Evolutionary conservation across 2,797 vertebrate species (phyloP), one percentile per base, ranked within the genome.

Genomic region (Schizopygopsis malacanthus): DNA sequence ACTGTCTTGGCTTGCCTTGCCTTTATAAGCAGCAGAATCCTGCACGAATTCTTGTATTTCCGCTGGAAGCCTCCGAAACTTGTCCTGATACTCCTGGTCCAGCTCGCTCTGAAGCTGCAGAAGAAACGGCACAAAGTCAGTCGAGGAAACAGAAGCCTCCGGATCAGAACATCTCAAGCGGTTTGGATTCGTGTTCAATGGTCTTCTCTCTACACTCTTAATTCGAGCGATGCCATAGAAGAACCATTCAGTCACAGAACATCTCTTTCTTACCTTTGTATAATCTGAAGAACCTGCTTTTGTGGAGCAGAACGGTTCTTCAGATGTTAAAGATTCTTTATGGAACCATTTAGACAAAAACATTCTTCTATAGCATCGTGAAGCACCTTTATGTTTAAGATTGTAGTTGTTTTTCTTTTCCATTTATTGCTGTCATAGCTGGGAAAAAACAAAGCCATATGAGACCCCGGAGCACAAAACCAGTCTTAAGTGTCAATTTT

Each of bases 21-120:
- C 94, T 94, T 97, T 98, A 69, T 33, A 84, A 50, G 72, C 82
- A 96, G 97, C 95, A 87, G 96, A 97, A 93, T 99, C 98, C 93
- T 99, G 98, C 78, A 99, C 97, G 6, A 99, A 99, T 92, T 99
- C 98, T 93, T 98, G 95, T 93, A 99, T 98, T 95, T 99, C 98
- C 94, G 98, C 94, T 22, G 98, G 98, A 79, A 99, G 96, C 93
- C 98, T 96, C 89, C 97, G 97, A 90, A 99, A 99, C 92, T 99
- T 99, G 95, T 99, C 98, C 94, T 99, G 98, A 91, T 99, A 99
- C 90, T 99, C 98, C 93, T 99, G 98, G 92, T 99, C 98, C 91
- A 99, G 94, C 87, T 99, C 97, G 85, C 92, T 96, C 96, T 99
- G 98, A 69, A 99, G 95, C 98, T 99, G 92, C 73, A 52, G 82